phyloP scores from a whole-genome alignment of 2,888 invertebrate genomes.

The Sthenelais limicola region DNA sequence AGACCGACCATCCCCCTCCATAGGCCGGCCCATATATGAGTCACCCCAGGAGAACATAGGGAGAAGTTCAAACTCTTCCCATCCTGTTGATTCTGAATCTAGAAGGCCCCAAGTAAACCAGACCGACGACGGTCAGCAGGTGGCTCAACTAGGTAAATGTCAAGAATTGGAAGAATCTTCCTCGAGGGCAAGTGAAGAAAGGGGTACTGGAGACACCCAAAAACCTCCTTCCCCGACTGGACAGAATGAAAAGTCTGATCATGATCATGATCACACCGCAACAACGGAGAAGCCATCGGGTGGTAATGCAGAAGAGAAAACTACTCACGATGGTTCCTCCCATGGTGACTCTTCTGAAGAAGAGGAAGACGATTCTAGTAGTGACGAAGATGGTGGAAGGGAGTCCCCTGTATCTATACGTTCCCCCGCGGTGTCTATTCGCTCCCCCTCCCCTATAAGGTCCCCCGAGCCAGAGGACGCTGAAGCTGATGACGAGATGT shows the following conservation, averaged over 20 bases:
- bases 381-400: background rate
- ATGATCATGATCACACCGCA: background rate
- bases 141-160: no score
- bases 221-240: no score
- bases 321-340: no score
- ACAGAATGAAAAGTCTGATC: background rate
- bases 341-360: background rate
- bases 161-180: no score
- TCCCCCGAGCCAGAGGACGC: constrained; percentile 6
- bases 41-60: no score
- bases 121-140: no score
- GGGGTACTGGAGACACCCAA: no score
- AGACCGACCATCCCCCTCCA: no score
- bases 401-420: background rate
- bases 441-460: constrained; percentile 28
- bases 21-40: no score
- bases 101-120: no score
- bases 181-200: no score
- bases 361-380: background rate
- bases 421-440: background rate
- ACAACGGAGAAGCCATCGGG: background rate
- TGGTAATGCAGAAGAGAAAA: background rate
- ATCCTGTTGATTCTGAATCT: constrained; percentile 3
- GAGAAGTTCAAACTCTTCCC: no score
- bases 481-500: background rate